Percentiles rank a stretch among this genome's conserved stretches.
phyloP scores from a whole-genome alignment of 2,797 vertebrate genomes.

The Gymnocypris eckloni region DNA sequence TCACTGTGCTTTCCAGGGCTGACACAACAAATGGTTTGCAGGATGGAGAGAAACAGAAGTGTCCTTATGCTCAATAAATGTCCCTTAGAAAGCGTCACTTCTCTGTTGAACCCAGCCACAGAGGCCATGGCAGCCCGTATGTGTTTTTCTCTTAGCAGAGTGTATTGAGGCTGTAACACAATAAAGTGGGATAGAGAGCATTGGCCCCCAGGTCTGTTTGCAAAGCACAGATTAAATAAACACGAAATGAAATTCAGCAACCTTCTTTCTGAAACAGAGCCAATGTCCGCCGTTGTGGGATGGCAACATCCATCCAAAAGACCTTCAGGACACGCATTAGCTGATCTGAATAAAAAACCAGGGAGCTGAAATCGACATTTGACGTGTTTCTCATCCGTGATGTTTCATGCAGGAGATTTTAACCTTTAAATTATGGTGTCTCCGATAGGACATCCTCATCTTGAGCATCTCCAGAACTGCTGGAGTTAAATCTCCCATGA shows the following conservation, averaged over 20 bases:
- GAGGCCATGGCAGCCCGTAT: background rate
- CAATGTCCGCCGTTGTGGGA: slow-evolving; percentile 7
- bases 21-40: slow-evolving; percentile 34
- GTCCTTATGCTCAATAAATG: slow-evolving; percentile 46
- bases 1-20: background rate
- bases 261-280: slow-evolving; percentile 19
- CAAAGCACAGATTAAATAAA: slow-evolving; percentile 27
- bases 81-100: slow-evolving; percentile 33
- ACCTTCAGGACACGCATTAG: background rate
- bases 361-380: background rate
- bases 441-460: background rate
- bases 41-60: slow-evolving; percentile 16
- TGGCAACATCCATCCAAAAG: slow-evolving; percentile 7
- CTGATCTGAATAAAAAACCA: background rate
- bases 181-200: slow-evolving; percentile 36
- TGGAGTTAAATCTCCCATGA: slow-evolving; percentile 35
- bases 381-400: background rate
- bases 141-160: slow-evolving; percentile 38
- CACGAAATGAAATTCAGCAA: slow-evolving; percentile 37
- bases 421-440: slow-evolving; percentile 29
- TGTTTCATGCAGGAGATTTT: slow-evolving; percentile 8
- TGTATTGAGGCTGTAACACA: slow-evolving; percentile 40
- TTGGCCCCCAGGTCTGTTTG: slow-evolving; percentile 22
- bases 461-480: slow-evolving; percentile 13
- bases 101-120: slow-evolving; percentile 33